Percentiles rank a stretch among this genome's conserved stretches.
phyloP scores from a whole-genome alignment of 2,113 vertebrate species.

The Tenrec ecaudatus region DNA sequence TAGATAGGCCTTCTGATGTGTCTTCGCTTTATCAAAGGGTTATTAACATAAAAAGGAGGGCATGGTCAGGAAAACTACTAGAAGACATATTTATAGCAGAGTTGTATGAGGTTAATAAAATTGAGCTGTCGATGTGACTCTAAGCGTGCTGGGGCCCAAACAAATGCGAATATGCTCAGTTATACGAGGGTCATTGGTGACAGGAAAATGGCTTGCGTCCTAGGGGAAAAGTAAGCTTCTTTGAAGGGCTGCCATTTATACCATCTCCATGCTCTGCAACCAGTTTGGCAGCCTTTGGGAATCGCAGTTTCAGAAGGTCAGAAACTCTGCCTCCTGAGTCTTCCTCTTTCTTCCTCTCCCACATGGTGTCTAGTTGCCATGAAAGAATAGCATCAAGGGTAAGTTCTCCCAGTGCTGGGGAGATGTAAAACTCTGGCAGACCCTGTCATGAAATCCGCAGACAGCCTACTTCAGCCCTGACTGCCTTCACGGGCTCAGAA shows the following conservation, averaged over 20 bases:
- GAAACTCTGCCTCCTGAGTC: slow-evolving; percentile 24
- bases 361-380: not conserved
- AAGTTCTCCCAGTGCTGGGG: not conserved
- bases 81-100: slow-evolving; percentile 55
- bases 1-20: too few species aligned
- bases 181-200: not conserved
- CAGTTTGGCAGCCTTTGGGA: slow-evolving; percentile 37
- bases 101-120: slow-evolving; percentile 31
- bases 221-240: not conserved
- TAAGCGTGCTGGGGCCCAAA: not conserved
- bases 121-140: slow-evolving; percentile 32
- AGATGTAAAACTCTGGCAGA: not conserved
- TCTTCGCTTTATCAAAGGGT: not conserved
- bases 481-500: not conserved
- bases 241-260: not conserved
- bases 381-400: not conserved
- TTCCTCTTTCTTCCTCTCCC: not conserved
- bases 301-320: not conserved
- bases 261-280: not conserved
- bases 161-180: slow-evolving; percentile 33
- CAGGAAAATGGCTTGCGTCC: not conserved
- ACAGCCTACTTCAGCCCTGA: not conserved
- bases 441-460: not conserved
- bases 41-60: not conserved
- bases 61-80: slow-evolving; percentile 31